phyloP scores from a whole-genome alignment of 2,888 invertebrate genomes.

The Patella pellucida region DNA sequence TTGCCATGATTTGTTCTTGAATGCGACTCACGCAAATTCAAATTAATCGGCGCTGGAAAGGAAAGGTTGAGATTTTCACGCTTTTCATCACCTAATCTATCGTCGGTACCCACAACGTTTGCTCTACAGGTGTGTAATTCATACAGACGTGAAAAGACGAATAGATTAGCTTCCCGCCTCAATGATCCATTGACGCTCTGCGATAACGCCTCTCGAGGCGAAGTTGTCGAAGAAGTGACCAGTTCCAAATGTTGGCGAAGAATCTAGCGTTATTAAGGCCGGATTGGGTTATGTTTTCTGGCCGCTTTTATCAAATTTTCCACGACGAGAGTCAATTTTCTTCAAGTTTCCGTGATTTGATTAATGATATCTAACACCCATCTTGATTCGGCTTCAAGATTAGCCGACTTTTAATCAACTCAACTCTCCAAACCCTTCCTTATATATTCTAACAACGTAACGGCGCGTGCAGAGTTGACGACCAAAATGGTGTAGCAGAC shows the following conservation, averaged over 20 bases:
- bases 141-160: neutral
- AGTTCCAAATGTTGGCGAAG: no score
- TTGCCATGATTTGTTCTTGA: no score
- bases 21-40: neutral
- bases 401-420: conserved; percentile 10
- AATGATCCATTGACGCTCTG: no score
- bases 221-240: no score
- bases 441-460: neutral
- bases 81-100: neutral
- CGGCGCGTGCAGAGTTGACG: neutral
- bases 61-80: neutral
- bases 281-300: neutral
- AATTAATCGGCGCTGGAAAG: neutral
- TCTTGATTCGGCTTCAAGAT: neutral
- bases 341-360: conserved; percentile 10
- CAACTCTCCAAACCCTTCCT: neutral
- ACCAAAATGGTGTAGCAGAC: neutral
- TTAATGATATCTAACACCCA: conserved; percentile 2
- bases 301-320: neutral
- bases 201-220: no score
- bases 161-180: conserved; percentile 5
- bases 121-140: conserved; percentile 2
- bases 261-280: neutral
- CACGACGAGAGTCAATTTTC: neutral
- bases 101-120: neutral